Evolutionary conservation across 2,113 vertebrate species (phyloP), one percentile per base, ranked within the genome.

Genomic region (Abramis brama): DNA sequence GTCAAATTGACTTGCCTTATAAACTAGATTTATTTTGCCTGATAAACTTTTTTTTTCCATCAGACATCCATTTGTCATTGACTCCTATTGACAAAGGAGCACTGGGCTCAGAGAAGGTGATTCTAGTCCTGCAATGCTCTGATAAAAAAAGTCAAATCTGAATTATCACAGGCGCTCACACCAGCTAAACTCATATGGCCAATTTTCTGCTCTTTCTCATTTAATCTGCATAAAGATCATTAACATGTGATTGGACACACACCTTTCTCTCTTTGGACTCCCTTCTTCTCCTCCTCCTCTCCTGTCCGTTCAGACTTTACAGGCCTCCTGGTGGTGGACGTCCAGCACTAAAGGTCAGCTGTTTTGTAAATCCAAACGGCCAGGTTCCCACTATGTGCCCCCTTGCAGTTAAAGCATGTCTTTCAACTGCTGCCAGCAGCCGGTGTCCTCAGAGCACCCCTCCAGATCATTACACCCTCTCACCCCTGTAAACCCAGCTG

Each of bases 381-480:
- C 25, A 80, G 68, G 76, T 86, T 57, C 55, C 43, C 74, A 83
- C 62, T 64, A 33, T 47, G 55, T 66, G 55, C 43, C 82, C 86
- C 36, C 27, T 50, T 36, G 59, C 80, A 86, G 84, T 73, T 25
- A 52, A 70, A 43, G 55, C 76, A 77, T 19, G 43, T 68, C 76
- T 87, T 87, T 82, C 25, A 86, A 82, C 59, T 66, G 30, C 76
- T 71, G 86, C 86, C 84, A 84, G 59, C 59, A 57, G 1, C 15
- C 30, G 19, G 43, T 21, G 77, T 62, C 60, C 7, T 86, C 52
- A 71, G 64, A 81, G 27, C 23, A 52, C 70, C 82, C n/a, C 64
- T 83, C n/a, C 19, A 55, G 71, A 57, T 60, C 76, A 85, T 68
- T 47, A 64, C 57, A 55, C 50, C 76, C 60, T 71, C 62, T 71